Base-by-base conservation (phyloP, 2,797 vertebrate genomes). In the Myotis daubentonii region DNA sequence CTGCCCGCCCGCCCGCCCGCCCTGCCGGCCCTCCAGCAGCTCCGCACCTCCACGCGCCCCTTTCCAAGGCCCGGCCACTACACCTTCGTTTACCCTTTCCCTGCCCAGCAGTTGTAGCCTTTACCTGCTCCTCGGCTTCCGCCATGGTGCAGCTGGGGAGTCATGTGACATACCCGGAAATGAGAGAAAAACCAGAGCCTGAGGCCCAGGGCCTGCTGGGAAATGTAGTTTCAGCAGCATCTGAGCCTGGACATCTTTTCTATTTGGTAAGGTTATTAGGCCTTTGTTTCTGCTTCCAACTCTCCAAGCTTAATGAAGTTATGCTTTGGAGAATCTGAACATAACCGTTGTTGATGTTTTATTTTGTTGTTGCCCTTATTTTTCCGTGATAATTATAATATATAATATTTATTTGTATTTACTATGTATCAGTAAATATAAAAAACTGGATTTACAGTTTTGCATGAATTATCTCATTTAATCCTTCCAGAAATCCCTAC, bases 61-160 rank as follows among this genome's bases (percentile, higher is more conserved):
- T 23, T 8, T 16, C 20, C 25, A 15, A 13, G 12, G 7, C 30
- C 72, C 22, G 10, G 0, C n/a, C 8, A 2, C 25, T 38, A 22
- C 15, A 7, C 15, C 41, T 19, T 3, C 1, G 1, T 2, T 47
- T 55, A 11, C 4, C 13, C 5, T 7, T 0, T 23, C 10, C 19
- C 3, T 0, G 30, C n/a, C 41, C 7, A 38, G 3, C 8, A 6
- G 1, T 2, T 3, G 3, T 53, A 25, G 36, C 38, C 17, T 97
- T 98, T 98, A 99, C 99, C 99, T 99, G 98, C 88, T 98, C 98
- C 82, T 98, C 98, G 1, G 99, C 98, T 98, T 99, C 99, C 98
- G 99, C 99, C 99, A 99, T 99, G 88, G 92, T 95, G 72, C 85
- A 16, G 74, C 74, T 44, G 0, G 30, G 1, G 2, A 44, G 83